Base-by-base conservation (phyloP, 2,888 invertebrate species). In the Cremastinae sp. region DNA sequence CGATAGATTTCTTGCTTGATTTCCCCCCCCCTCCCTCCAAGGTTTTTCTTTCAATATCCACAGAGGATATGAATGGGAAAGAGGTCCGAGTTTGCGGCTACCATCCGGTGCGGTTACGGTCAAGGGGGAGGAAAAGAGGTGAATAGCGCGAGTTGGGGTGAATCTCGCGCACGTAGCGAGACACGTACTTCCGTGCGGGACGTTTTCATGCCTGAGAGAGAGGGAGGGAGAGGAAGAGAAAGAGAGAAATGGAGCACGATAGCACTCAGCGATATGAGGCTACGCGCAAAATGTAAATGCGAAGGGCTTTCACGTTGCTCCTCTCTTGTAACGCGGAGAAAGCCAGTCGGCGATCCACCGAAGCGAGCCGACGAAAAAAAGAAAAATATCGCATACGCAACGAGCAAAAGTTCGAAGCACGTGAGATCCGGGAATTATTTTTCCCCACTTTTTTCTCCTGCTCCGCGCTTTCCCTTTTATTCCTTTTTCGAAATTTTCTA, bases 211-310 rank as follows among this genome's bases (percentile, higher is more conserved):
- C 18, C 20, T 47, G 36, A 34, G 47, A 53, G 16, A 38, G 47
- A 45, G 36, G 64, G 12, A 20, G 20, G 12, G 51, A 18, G 53
- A 22, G 66, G 20, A 38, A 68, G 61, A 34, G 64, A 62, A 61
- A 68, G 43, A 28, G 59, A 51, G 58, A 66, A 68, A 28, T 16
- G 51, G 72, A 56, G 77, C 79, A 77, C 73, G 79, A 73, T 79
- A 81, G 76, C 84, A 86, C 85, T 85, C 86, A 82, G 86, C 81
- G 82, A 82, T 85, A 85, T 85, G 86, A 85, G 83, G 78, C 79
- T 79, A 59, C 65, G 81, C 74, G 83, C 66, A 83, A 76, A 76
- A 76, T 79, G 79, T 78, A 83, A 84, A 82, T 80, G 83, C 79
- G 77, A 81, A 81, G 76, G 71, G 80, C 82, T 82, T 85, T 85